Percentiles rank a stretch among this genome's conserved stretches.
phyloP scores from a whole-genome alignment of 2,113 vertebrate species.

The Scophthalmus maximus region DNA sequence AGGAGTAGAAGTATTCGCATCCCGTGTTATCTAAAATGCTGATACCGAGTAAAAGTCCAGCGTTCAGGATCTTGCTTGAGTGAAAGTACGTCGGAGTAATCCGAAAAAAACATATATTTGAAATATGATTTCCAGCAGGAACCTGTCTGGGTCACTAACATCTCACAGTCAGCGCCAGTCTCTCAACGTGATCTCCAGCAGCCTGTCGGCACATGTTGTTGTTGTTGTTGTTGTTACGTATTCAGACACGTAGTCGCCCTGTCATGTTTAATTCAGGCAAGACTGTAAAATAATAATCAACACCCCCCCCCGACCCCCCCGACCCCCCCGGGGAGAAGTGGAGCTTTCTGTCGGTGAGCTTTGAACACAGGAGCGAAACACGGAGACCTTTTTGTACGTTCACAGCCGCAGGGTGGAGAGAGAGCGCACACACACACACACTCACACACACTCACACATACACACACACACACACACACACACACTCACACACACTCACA shows the following conservation, averaged over 20 bases:
- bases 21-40: too few relatives aligned
- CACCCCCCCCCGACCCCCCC: too few relatives aligned
- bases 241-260: slow-evolving; percentile 6
- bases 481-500: not conserved
- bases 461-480: too few relatives aligned
- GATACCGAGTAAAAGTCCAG: too few relatives aligned
- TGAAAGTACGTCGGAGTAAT: too few relatives aligned
- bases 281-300: slow-evolving; percentile 23
- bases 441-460: slow-evolving; percentile 2
- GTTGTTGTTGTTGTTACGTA: slow-evolving; percentile 3
- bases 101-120: too few relatives aligned
- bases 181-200: too few relatives aligned
- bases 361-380: slow-evolving; percentile 28
- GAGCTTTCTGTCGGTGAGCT: slow-evolving; percentile 29
- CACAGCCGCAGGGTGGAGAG: slow-evolving; percentile 28
- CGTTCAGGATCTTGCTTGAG: too few relatives aligned
- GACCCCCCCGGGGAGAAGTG: slow-evolving; percentile 2
- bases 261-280: slow-evolving; percentile 56
- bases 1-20: too few relatives aligned
- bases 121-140: too few relatives aligned
- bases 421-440: not conserved
- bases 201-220: slow-evolving; percentile 1
- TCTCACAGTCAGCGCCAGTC: too few relatives aligned
- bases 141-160: too few relatives aligned
- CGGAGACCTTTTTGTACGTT: slow-evolving; percentile 31